Base-by-base conservation (phyloP, 2,888 invertebrate genomes). In the Pheosia tremula region DNA sequence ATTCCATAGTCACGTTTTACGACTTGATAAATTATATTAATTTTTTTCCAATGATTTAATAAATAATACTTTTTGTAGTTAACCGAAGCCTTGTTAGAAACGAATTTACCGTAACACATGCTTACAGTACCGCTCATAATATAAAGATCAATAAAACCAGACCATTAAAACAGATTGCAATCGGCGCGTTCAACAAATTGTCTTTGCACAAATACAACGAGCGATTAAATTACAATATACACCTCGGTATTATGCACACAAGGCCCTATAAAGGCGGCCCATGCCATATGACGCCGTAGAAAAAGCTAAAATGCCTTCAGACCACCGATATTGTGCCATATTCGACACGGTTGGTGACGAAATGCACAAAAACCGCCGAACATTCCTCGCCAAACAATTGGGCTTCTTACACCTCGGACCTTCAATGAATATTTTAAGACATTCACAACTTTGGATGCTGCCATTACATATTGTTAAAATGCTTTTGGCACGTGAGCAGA, bases 321-420 rank as follows among this genome's bases (percentile, higher is more conserved):
- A 72, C 69, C 58, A 67, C 11, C 52, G 60, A 59, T 63, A 62
- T 72, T 74, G 85, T 84, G 83, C 74, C 78, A 79, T 77, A 74
- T 77, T 78, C 80, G 77, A 83, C 88, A 81, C 88, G 79, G 70
- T 63, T 77, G 78, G 87, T 85, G 88, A 80, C 80, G 79, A 79
- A 79, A 64, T 71, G 75, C 54, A 64, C 62, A 72, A 75, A 70
- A 59, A 62, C 39, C 60, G 60, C 64, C 78, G 72, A 80, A 24
- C 85, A 86, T 88, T 85, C 87, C 83, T 59, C 69, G 71, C 71
- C 71, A 79, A 80, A 81, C 81, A 83, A 85, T 85, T 83, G 69
- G 65, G 69, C 67, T 72, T 72, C 68, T 75, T 75, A 66, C 64
- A 59, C 66, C 60, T 68, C 64, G 59, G 59, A 61, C 65, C 65